Evolutionary conservation across 1,140 invertebrate genomes (phyloP), one percentile per base, ranked within the genome.

Genomic region (Lethrus apterus): DNA sequence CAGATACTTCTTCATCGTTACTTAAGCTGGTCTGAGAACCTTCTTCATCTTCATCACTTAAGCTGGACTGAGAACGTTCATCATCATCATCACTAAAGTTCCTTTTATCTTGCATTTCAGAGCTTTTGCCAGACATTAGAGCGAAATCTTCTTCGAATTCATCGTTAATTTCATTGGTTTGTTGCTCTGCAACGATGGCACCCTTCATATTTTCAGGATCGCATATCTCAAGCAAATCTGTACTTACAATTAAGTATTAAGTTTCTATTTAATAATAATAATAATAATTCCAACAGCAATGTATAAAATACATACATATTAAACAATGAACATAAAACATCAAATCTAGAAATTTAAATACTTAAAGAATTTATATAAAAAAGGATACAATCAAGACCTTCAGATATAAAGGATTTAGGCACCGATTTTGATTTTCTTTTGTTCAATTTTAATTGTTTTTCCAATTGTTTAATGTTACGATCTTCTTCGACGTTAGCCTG

Each of bases 341-440:
- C n/a, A n/a, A n/a, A n/a, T n/a, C n/a, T n/a, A n/a, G n/a, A n/a
- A n/a, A n/a, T n/a, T n/a, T n/a, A n/a, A n/a, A n/a, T n/a, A n/a
- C n/a, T n/a, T n/a, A n/a, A n/a, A 26, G 10, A 26, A 26, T 26
- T 26, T 31, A 30, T 43, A 32, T 9, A n/a, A 7, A 50, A 74
- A 78, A 82, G 76, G 76, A 88, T 86, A 88, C 88, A 93, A 62
- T 91, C 89, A 19, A 93, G 70, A 2, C 90, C 90, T 76, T 93
- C 89, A 40, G 74, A 70, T 29, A 75, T 62, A 69, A 93, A 93
- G 50, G 80, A 81, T 58, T 85, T 84, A 4, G 87, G 84, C 24
- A 86, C 71, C 38, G 72, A 74, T 59, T 89, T 87, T 19, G 72
- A 76, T 60, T 84, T 86, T 33, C 72, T 74, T 59, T 86, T 89